These are phyloP conservation scores for Fundulus diaphanus DNA, from an alignment of 2,797 vertebrate genomes.

Conservation along the genomic window DNA sequence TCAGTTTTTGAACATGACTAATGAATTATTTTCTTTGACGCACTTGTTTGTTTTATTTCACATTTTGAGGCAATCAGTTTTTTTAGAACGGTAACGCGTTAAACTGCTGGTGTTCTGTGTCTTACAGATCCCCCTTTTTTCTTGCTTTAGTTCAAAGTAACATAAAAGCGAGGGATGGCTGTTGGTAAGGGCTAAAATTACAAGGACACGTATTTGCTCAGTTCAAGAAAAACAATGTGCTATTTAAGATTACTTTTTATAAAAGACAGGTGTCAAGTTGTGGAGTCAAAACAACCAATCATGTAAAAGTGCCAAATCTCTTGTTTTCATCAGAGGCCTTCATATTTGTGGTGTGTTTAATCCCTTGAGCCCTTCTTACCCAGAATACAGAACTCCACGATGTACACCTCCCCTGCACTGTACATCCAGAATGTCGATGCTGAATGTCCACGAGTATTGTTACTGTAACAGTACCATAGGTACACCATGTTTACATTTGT, in stretches of 20 bases:
- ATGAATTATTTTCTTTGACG: no score
- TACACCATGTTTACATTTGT: conserved; percentile 64
- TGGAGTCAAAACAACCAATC: conserved; percentile 36
- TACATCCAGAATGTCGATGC: conserved; percentile 22
- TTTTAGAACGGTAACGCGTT: conserved; percentile 2
- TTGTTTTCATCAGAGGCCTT: conserved; percentile 56
- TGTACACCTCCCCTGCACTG: conserved; percentile 19
- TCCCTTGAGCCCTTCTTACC: conserved; percentile 35
- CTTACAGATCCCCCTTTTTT: conserved; percentile 27
- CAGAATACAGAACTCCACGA: conserved; percentile 20
- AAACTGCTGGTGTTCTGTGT: conserved; percentile 15
- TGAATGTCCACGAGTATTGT: conserved; percentile 51
- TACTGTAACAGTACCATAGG: conserved; percentile 45
- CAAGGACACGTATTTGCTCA: conserved; percentile 26
- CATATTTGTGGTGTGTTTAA: conserved; percentile 45
- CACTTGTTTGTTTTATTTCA: background rate
- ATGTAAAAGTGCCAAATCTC: conserved; percentile 69
- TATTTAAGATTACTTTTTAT: conserved; percentile 30
- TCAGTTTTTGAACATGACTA: no score
- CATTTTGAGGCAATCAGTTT: background rate
- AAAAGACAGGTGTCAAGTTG: conserved; percentile 19
- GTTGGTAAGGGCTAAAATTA: conserved; percentile 73
- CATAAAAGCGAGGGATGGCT: conserved; percentile 21
- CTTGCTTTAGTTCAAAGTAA: conserved; percentile 4
- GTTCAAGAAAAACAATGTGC: conserved; percentile 16